Conservation (phyloP, 2,113 vertebrate genomes). For the Oreochromis tanganicae region DNA sequence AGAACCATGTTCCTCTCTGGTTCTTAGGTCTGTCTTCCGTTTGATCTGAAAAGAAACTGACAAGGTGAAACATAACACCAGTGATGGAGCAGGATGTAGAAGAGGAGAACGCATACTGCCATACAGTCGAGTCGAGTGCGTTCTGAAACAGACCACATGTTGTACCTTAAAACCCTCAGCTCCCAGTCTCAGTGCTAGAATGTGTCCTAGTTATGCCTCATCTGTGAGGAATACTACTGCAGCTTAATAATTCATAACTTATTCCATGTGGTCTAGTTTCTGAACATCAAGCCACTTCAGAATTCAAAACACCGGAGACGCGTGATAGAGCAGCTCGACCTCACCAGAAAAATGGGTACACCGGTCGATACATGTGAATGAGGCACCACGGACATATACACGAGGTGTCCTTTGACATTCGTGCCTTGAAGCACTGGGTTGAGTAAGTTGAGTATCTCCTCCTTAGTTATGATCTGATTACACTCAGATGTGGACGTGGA, state of each 20-base stretch:
- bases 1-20: neutral
- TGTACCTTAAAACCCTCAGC: neutral
- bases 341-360: neutral
- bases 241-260: constrained; percentile 24
- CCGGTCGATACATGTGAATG: fast-evolving
- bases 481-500: neutral
- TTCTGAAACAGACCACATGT: neutral
- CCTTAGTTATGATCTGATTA: neutral
- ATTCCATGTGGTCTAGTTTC: neutral
- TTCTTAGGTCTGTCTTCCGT: neutral
- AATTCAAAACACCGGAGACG: neutral
- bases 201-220: constrained; percentile 17
- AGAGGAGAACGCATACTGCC: neutral
- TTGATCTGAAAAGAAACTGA: neutral
- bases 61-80: neutral
- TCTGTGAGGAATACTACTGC: constrained; percentile 2
- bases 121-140: neutral
- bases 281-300: neutral
- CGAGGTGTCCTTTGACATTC: neutral
- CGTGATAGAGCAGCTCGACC: neutral
- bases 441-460: neutral
- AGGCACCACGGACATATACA: neutral
- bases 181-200: neutral
- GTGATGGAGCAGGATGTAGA: neutral
- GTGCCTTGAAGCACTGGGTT: fast-evolving